phyloP scores from a whole-genome alignment of 2,113 vertebrate genomes.

The Phycodurus eques region DNA sequence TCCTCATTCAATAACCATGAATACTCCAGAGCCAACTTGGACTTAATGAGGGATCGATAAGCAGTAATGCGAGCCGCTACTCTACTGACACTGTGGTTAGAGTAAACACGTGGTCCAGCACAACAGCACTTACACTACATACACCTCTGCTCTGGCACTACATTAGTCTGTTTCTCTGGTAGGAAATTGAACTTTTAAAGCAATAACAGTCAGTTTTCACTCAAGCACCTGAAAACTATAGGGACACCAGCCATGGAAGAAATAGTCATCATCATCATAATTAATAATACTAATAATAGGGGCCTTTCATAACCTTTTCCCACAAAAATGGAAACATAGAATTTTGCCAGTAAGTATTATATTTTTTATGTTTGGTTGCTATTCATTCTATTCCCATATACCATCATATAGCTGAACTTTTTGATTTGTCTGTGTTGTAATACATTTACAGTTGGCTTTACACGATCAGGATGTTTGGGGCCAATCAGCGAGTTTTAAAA shows the following conservation, averaged over 20 bases:
- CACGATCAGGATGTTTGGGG: too few relatives aligned
- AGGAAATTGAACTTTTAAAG: background rate
- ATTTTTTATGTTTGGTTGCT: too few relatives aligned
- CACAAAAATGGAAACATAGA: too few relatives aligned
- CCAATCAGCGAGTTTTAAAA: too few relatives aligned
- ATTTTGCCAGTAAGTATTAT: too few relatives aligned
- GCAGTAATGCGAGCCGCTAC: conserved; percentile 53
- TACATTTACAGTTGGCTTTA: background rate
- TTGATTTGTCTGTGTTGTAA: background rate
- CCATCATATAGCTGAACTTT: background rate
- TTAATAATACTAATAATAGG: background rate
- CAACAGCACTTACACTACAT: conserved; percentile 55
- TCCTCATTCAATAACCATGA: conserved; percentile 39
- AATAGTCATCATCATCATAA: too few relatives aligned
- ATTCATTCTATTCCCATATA: too few relatives aligned
- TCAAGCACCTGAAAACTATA: background rate
- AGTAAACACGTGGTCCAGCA: conserved; percentile 21
- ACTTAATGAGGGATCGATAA: conserved; percentile 71
- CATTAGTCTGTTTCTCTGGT: background rate
- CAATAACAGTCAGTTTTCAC: background rate
- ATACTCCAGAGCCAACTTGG: conserved; percentile 31
- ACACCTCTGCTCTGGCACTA: conserved; percentile 17
- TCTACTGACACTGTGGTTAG: conserved; percentile 42
- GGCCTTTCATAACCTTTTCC: too few relatives aligned
- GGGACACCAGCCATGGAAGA: background rate